phyloP scores from a whole-genome alignment of 2,113 vertebrate species.

The Brienomyrus brachyistius region DNA sequence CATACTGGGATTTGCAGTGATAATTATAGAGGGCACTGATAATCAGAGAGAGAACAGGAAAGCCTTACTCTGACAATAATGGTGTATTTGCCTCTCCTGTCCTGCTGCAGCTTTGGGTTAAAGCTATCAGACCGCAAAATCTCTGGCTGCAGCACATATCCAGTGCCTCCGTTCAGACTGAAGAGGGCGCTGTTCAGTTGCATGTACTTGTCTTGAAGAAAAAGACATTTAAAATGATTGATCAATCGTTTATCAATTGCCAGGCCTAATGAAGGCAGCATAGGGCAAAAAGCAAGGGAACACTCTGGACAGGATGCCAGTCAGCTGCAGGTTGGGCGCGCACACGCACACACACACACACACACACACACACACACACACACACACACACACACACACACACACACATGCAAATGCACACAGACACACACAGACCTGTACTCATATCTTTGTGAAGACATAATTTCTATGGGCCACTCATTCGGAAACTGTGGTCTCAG shows the following conservation, averaged over 20 bases:
- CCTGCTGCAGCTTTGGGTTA: slow-evolving; percentile 76
- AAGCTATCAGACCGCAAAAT: slow-evolving; percentile 76
- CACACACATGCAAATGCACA: not conserved
- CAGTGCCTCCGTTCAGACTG: slow-evolving; percentile 76
- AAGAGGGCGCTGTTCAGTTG: slow-evolving; percentile 89
- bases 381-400: too few species aligned
- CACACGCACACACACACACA: too few species aligned
- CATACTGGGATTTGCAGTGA: not conserved
- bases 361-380: not conserved
- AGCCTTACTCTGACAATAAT: slow-evolving; percentile 52
- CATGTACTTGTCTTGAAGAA: slow-evolving; percentile 79
- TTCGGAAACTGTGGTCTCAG: too few species aligned
- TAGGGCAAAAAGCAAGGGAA: not conserved
- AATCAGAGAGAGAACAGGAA: not conserved
- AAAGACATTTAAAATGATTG: slow-evolving; percentile 16
- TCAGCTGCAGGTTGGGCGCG: not conserved
- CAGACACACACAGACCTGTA: not conserved
- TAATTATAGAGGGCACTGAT: not conserved
- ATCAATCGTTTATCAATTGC: not conserved
- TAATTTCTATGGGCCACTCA: not conserved
- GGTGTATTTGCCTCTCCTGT: slow-evolving; percentile 65
- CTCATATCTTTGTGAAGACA: not conserved
- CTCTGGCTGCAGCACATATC: slow-evolving; percentile 90
- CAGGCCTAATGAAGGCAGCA: not conserved
- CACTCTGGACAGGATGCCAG: not conserved